These are phyloP conservation scores for Apolygus lucorum DNA, from an alignment of 1,140 invertebrate genomes.

Conservation along the genomic window DNA sequence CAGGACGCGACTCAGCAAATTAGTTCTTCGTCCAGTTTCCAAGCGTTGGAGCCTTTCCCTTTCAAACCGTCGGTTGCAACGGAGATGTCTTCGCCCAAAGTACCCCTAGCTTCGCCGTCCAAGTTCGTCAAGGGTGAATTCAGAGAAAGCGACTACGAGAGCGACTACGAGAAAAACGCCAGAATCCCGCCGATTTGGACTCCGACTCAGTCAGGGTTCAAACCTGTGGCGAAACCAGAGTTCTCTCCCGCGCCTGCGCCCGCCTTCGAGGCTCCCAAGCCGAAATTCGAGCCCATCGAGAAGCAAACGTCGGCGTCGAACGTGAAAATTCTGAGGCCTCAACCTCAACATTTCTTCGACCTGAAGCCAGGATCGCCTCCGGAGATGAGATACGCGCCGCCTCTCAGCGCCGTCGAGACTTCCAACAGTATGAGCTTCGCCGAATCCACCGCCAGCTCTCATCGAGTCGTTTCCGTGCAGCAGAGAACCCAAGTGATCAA, in stretches of 20 bases:
- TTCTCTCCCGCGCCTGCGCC: slow-evolving; percentile 39
- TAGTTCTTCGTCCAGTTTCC: neutral
- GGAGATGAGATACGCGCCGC: slow-evolving; percentile 48
- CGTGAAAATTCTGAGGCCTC: slow-evolving; percentile 41
- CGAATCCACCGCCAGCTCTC: slow-evolving; percentile 54
- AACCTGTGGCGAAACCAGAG: slow-evolving; percentile 46
- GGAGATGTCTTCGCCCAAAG: slow-evolving; percentile 16
- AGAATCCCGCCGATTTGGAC: slow-evolving; percentile 51
- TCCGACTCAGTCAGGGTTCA: slow-evolving; percentile 47
- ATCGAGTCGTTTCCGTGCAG: slow-evolving; percentile 55
- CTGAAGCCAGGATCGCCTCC: slow-evolving; percentile 51
- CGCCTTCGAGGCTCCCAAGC: slow-evolving; percentile 38
- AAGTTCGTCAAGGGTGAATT: slow-evolving; percentile 62
- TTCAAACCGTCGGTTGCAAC: slow-evolving; percentile 37
- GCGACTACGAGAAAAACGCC: slow-evolving; percentile 58
- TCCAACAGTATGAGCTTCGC: slow-evolving; percentile 58
- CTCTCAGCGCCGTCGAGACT: slow-evolving; percentile 48
- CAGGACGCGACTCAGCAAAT: slow-evolving; percentile 33
- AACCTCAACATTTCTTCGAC: slow-evolving; percentile 37
- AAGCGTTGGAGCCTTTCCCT: slow-evolving; percentile 42
- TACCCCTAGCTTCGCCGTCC: slow-evolving; percentile 47
- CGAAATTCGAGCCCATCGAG: slow-evolving; percentile 50
- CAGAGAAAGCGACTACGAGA: slow-evolving; percentile 61
- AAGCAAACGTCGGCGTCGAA: slow-evolving; percentile 40
- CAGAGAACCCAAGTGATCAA: slow-evolving; percentile 55